Conservation (phyloP, 2,797 vertebrate species). For the Cygnus olor region DNA sequence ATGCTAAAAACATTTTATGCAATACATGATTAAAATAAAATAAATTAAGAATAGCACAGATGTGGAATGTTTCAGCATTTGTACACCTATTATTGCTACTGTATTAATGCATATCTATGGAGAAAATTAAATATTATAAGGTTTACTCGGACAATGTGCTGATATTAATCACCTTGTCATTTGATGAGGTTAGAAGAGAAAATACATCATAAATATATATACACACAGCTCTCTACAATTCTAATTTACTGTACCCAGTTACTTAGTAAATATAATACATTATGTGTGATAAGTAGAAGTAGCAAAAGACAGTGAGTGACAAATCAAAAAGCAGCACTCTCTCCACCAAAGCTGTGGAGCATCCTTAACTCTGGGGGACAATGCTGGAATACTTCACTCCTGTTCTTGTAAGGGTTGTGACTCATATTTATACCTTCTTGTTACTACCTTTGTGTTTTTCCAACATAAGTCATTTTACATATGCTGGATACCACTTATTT, state of each 20-base stretch:
- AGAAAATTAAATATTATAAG: conserved; percentile 17
- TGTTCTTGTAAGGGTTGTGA: background rate
- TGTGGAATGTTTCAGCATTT: background rate
- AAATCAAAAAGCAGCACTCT: background rate
- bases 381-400: background rate
- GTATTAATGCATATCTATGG: background rate
- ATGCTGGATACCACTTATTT: fast-evolving
- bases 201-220: background rate
- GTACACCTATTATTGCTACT: background rate
- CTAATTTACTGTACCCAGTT: background rate
- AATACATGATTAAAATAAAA: background rate
- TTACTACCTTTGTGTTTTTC: background rate
- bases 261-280: background rate
- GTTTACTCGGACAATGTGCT: background rate
- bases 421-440: background rate
- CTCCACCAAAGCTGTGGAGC: background rate
- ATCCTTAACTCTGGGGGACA: background rate
- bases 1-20: background rate
- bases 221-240: background rate
- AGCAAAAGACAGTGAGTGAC: background rate
- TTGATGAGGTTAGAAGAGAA: background rate
- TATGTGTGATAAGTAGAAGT: background rate
- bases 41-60: background rate
- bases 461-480: background rate
- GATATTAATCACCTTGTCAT: background rate